Evolutionary conservation across 2,113 vertebrate species (phyloP), one percentile per base, ranked within the genome.

Genomic region (Pheucticus melanocephalus): DNA sequence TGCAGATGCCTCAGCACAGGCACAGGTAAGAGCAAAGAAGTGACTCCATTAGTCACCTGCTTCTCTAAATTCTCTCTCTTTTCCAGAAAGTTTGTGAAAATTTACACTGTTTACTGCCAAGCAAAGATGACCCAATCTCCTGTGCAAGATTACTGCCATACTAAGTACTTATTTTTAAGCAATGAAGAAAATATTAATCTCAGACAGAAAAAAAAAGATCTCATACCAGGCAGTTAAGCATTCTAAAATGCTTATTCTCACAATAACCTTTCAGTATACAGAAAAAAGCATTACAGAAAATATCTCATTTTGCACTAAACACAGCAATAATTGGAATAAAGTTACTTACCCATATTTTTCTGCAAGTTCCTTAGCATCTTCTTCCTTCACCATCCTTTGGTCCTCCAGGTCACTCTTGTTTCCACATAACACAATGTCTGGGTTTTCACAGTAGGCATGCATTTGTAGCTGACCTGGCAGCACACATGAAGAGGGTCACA

Each of bases 381-480:
- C 98, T 93, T 99, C 98, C 70, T 98, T 98, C 61, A 99, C 98
- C 8, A 96, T 98, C 85, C 99, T 98, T 97, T 99, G 99, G 88
- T 99, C 99, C 18, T 98, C 97, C 93, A 99, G 98, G 93, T 99
- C 99, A 88, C 98, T 98, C 96, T 99, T 99, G 97, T 99, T 99
- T 50, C 99, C 99, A 94, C 99, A 99, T 42, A 99, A 93, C 24
- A 99, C 98, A 30, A 99, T 98, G 78, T 99, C 99, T 20, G 99
- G 99, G 96, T 98, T 99, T 96, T 99, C 99, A 82, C 99, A 99
- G 94, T 99, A 99, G 0, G 99, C 99, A 3, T 99, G 99, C 94
- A 98, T 98, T 97, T 99, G 99, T 80, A 99, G 97, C 97, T 99
- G 99, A 97, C 99, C 99, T 99, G 94, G 37, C 51, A 91, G 94